Evolutionary conservation across 2,888 invertebrate genomes (phyloP), one percentile per base, ranked within the genome.

Genomic region (Leptinotarsa juncta): DNA sequence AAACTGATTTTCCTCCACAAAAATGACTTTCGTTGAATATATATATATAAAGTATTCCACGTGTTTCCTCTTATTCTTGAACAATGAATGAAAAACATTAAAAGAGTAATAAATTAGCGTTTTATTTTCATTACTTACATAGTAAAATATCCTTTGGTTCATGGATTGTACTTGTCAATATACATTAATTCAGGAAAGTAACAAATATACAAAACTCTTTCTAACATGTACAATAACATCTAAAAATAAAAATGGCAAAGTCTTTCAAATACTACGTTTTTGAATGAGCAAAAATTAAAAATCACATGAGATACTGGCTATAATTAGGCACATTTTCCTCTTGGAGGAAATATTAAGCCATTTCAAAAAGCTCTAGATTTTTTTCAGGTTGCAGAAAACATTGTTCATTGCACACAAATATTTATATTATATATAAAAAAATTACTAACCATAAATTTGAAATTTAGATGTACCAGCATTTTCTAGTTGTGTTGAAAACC

Each of bases 31-130:
- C 4, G 26, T 26, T 26, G 26, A 26, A 26, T 26, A 26, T 26
- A 32, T 26, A 26, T 32, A 32, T 32, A 7, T 32, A 7, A 32
- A 32, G 7, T 32, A 32, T 32, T 7, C 0, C 32, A 32, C 10
- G 10, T 32, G 32, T 32, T 32, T 32, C 5, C 7, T 32, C 10
- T 32, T 32, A 32, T 32, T 32, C 32, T 32, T 65, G 18, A 51
- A 15, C 1, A 4, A 32, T 20, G 18, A 71, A n/a, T 71, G 23
- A 65, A 53, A 51, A 50, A 42, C n/a, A 62, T 62, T 32, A 16
- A 42, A 16, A 62, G 26, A n/a, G 7, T 75, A 77, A 77, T 77
- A 77, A 77, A 74, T 77, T 75, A 77, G 67, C 73, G 57, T 72
- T 78, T 78, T 76, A 73, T 78, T 78, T 32, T 70, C 62, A 62